Evolutionary conservation across 2,797 vertebrate species (phyloP).

Genomic region (Acrossocheilus fasciatus): DNA sequence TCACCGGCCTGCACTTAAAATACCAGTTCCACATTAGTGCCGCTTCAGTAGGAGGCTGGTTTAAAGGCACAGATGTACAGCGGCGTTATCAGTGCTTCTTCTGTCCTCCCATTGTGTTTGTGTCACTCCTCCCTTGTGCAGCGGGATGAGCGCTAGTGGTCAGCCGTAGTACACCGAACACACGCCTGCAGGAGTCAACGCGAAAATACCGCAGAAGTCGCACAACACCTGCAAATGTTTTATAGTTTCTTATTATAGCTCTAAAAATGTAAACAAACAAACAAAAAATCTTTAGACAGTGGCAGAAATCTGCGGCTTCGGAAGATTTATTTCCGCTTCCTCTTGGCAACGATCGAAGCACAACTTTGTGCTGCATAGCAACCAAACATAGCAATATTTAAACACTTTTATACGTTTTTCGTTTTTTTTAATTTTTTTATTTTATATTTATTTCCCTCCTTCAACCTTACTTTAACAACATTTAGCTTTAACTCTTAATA

Average conservation of each 20-base stretch:
- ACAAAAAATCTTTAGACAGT: neutral
- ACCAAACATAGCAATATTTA: slow-evolving; percentile 17
- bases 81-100: slow-evolving; percentile 18
- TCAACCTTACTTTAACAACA: neutral
- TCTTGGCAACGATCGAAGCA: slow-evolving; percentile 41
- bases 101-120: slow-evolving; percentile 48
- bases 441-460: neutral
- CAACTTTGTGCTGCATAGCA: slow-evolving; percentile 47
- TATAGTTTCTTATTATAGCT: neutral
- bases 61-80: neutral
- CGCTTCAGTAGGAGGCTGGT: neutral
- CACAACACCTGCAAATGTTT: too few species aligned
- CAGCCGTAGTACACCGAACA: slow-evolving; percentile 17
- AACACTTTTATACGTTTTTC: neutral
- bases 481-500: neutral
- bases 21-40: neutral
- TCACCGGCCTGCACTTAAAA: slow-evolving; percentile 18
- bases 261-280: neutral
- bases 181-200: neutral
- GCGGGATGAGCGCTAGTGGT: slow-evolving; percentile 18
- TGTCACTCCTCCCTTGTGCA: slow-evolving; percentile 37
- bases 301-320: neutral
- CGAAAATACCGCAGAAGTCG: neutral
- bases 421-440: too few species aligned
- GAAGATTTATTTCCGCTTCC: slow-evolving; percentile 56